Base-by-base conservation (phyloP, 1,140 invertebrate species). In the Cherax destructor region DNA sequence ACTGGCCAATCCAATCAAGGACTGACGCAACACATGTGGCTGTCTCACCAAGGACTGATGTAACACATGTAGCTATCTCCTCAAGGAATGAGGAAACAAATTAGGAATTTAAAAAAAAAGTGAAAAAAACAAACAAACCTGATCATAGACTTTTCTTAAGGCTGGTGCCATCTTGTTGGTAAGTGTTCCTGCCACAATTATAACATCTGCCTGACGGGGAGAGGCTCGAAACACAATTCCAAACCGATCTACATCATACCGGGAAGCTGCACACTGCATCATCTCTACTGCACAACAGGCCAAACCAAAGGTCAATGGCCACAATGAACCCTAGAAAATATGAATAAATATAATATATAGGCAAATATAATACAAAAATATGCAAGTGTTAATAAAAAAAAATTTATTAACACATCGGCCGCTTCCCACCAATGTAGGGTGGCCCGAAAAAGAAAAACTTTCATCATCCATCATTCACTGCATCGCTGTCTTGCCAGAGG, bases 101-200 rank as follows among this genome's bases (percentile, higher is more conserved):
- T 41, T 41, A 41, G 2, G 30, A 41, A 41, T 41, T 1, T 41
- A 41, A 56, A 56, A 56, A 10, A 56, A 56, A 56, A 13, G 9
- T 56, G 9, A 56, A 13, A 5, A 56, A 56, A 65, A 72, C 76
- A 56, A 30, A 90, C 92, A 93, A 94, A 96, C 96, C 95, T 98
- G 97, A 94, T 98, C 97, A 94, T 98, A 98, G 61, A 99, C 97
- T 95, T 97, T 99, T 88, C 99, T 96, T 9, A 99, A 95, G 74
- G 98, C 98, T 41, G 99, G 98, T 76, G 99, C 99, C 99, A 99
- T 99, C 96, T 99, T 99, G 94, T 99, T 99, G 6, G 99, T 99
- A 4, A 99, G 94, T 4, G 99, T 99, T 78, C 99, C 99, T 92
- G 99, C 99, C 0, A 99, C 99, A 94, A 99, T 99, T 93, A 99